Base-by-base conservation (phyloP, 2,113 vertebrate species). In the Eleginops maclovinus region DNA sequence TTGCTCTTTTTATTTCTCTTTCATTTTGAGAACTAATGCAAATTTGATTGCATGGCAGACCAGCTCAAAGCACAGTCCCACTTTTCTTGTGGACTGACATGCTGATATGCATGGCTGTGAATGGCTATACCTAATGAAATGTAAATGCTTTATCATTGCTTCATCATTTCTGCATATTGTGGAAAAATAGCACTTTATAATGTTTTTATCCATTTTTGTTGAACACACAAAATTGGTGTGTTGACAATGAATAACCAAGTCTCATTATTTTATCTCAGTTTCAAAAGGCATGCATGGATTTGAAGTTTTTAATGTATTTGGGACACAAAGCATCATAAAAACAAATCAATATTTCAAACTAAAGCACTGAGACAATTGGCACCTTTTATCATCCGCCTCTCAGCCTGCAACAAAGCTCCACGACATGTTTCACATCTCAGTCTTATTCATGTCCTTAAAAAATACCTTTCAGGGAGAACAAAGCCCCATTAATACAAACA, bases 41-140 rank as follows among this genome's bases (percentile, higher is more conserved):
- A 74, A 77, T 86, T 73, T 79, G 82, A 89, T 77, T 85, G 84
- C 65, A 63, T 60, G 22, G 71, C 74, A 84, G 72, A 86, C n/a
- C 53, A 82, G 82, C 83, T 85, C 69, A 76, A 74, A 90, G 64
- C 72, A 85, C 56, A 64, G 82, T 75, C 53, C 49, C 66, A 71
- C 53, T 74, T 75, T 65, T 77, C 75, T 75, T 68, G 56, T 68
- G 36, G 63, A 62, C 81, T 75, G 73, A 58, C 44, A 53, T n/a
- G 24, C 43, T 69, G 51, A 72, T 72, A 74, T 60, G 11, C 73
- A 59, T 21, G 76, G 71, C n/a, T 51, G n/a, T 80, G 53, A 64
- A 59, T 62, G 66, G 72, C 36, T 69, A 51, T 22, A 62, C 21
- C 60, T 70, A 74, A 84, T 72, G n/a, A 73, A 40, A 4, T 62